Evolutionary conservation across 2,113 vertebrate genomes (phyloP), one percentile per base, ranked within the genome.

Genomic region (Fulica atra): DNA sequence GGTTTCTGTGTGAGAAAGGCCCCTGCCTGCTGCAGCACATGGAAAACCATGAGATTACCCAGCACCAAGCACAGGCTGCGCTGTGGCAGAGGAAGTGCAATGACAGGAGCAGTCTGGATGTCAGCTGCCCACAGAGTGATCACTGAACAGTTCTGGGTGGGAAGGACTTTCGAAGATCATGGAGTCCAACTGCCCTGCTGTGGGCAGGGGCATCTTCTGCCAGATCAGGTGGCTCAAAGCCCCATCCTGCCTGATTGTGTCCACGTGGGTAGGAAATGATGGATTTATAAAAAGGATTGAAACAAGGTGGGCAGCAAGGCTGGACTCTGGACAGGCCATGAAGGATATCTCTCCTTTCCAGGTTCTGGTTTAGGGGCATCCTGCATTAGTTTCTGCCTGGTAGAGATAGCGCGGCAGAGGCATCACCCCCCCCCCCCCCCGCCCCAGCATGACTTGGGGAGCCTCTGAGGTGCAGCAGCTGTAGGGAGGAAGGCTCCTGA

Each of bases 11-110:
- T 0, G 11, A 29, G 14, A 33, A 6, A 10, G 1, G 6, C 6
- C 33, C 44, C 48, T 19, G 9, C 23, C n/a, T 16, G 25, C n/a
- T 11, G 17, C 26, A 50, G 53, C 68, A 64, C 78, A 2, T 16
- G 20, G 48, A 29, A 26, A 15, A 13, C 1, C 1, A 1, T 6
- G 50, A 36, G 4, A 7, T 56, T 20, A 16, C 31, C 50, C 23
- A 35, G 38, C 10, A 3, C 4, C 4, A 2, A 33, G 16, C 16
- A n/a, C 21, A 7, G 42, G 5, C 1, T 29, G 7, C 0, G 0
- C 1, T 5, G 38, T 42, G 38, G 31, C 28, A n/a, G 36, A 7
- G n/a, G 48, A 40, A n/a, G 1, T 60, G 26, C 28, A 3, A 14
- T 29, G 18, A 25, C 4, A 33, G 20, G 53, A 53, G n/a, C 7